Conservation (phyloP, 2,888 invertebrate genomes). For the Tenthredo livida region DNA sequence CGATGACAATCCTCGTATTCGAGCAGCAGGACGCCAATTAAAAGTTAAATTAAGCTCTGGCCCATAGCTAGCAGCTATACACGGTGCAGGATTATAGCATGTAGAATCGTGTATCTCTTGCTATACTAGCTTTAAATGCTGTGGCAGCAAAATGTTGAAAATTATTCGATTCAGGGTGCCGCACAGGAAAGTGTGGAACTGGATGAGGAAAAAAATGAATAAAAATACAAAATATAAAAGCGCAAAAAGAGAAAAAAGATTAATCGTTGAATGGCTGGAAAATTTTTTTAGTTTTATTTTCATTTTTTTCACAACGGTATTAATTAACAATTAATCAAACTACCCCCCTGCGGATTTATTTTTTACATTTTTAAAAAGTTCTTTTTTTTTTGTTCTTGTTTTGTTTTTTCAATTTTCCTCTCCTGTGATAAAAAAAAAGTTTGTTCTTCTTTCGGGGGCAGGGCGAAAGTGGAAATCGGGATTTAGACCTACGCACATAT, state of each 20-base stretch:
- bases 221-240: neutral
- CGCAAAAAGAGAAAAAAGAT: neutral
- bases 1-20: constrained; percentile 18
- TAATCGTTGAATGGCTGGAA: neutral
- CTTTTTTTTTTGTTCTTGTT: neutral
- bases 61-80: neutral
- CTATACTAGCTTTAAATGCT: neutral
- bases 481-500: neutral
- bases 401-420: neutral
- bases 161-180: neutral
- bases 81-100: constrained; percentile 12
- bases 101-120: constrained; percentile 21
- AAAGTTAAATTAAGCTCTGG: constrained; percentile 46
- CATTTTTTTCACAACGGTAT: neutral
- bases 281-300: too few species aligned
- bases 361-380: neutral
- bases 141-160: neutral
- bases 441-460: neutral
- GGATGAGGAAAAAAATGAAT: neutral
- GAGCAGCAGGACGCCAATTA: constrained; percentile 27
- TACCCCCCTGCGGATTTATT: neutral
- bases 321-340: neutral
- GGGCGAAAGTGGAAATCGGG: neutral
- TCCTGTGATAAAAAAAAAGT: neutral
- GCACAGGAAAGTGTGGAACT: neutral